A percentile compares a stretch with the other conserved stretches of the same genome.
Evolutionary conservation across 2,888 invertebrate genomes (phyloP).

Genomic region (Colostygia pectinataria): DNA sequence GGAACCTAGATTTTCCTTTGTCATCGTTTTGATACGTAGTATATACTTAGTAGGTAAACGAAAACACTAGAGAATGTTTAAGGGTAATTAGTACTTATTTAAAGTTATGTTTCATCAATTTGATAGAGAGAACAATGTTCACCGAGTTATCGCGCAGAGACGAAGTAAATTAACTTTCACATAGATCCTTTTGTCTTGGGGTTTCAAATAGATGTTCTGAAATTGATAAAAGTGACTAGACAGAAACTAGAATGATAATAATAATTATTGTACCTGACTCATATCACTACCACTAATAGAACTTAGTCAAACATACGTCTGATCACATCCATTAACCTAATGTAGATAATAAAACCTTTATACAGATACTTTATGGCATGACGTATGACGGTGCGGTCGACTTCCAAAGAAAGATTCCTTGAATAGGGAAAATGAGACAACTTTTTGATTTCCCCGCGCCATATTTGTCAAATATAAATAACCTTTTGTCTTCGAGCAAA

Average conservation of each 20-base stretch:
- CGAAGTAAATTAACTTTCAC: too few relatives aligned
- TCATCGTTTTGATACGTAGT: too few relatives aligned
- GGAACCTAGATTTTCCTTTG: too few relatives aligned
- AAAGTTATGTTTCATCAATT: too few relatives aligned
- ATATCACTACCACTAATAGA: conserved; percentile 42
- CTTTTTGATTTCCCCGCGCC: conserved; percentile 55
- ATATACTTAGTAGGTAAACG: too few relatives aligned
- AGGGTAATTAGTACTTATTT: too few relatives aligned
- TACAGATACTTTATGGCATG: conserved; percentile 71
- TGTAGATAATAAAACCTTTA: conserved; percentile 75
- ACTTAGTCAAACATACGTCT: conserved; percentile 61
- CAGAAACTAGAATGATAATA: background rate
- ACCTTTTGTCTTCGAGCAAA: conserved; percentile 31
- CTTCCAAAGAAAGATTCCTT: conserved; percentile 45
- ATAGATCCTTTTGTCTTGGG: background rate
- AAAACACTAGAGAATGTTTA: too few relatives aligned
- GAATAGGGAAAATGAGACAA: conserved; percentile 37
- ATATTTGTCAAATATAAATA: conserved; percentile 54
- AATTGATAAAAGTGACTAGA: background rate
- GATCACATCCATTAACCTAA: conserved; percentile 72
- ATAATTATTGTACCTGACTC: conserved; percentile 23
- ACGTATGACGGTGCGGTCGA: conserved; percentile 62
- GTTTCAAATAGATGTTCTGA: background rate
- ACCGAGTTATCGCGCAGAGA: too few relatives aligned
- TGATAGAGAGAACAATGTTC: too few relatives aligned